Evolutionary conservation across 2,113 vertebrate species (phyloP).

Genomic region (Plectropomus leopardus): DNA sequence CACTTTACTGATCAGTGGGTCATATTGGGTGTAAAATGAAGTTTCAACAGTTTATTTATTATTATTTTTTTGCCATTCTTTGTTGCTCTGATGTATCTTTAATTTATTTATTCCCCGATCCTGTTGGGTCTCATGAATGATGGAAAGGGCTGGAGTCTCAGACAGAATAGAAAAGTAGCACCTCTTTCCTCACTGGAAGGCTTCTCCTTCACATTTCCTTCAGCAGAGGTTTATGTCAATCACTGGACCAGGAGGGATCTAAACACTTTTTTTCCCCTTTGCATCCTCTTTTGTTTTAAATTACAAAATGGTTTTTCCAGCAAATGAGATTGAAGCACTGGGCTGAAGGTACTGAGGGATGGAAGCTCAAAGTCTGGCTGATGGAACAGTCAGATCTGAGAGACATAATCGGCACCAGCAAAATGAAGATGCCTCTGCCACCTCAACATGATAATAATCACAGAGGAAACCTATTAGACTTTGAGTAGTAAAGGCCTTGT

Average conservation of each 20-base stretch:
- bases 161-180: constrained; percentile 71
- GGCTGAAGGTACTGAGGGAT: constrained; percentile 45
- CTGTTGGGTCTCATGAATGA: constrained; percentile 73
- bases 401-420: constrained; percentile 75
- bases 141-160: constrained; percentile 78
- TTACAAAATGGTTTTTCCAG: constrained; percentile 26
- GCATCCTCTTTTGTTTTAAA: constrained; percentile 43
- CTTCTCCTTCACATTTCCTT: constrained; percentile 82
- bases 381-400: constrained; percentile 44
- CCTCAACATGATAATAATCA: constrained; percentile 47
- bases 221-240: constrained; percentile 70
- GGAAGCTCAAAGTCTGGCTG: constrained; percentile 41
- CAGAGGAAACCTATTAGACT: constrained; percentile 43
- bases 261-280: constrained; percentile 38
- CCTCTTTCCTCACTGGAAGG: constrained; percentile 73
- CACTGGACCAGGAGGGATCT: constrained; percentile 47
- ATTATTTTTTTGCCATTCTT: constrained; percentile 53
- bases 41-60: constrained; percentile 55
- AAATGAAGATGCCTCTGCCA: constrained; percentile 65
- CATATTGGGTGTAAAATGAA: constrained; percentile 82
- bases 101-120: constrained; percentile 63
- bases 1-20: constrained; percentile 87
- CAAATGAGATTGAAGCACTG: constrained; percentile 39
- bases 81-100: constrained; percentile 71
- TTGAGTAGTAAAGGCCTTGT: constrained; percentile 33